Base-by-base conservation (phyloP, 1,140 invertebrate species). In the Calephelis nemesis region DNA sequence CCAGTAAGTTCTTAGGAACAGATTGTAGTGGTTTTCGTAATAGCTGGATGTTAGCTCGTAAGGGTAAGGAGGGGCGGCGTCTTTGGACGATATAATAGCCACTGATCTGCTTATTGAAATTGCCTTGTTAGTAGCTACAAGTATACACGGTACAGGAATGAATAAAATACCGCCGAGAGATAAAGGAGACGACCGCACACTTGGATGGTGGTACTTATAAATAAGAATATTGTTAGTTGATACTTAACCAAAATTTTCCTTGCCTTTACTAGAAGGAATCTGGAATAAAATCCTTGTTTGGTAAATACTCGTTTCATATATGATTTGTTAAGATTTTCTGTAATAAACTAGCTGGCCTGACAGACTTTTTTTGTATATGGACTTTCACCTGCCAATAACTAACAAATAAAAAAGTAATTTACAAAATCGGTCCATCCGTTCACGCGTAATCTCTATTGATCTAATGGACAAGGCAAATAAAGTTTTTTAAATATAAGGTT, bases 81-180 rank as follows among this genome's bases (percentile, higher is more conserved):
- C 30, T 60, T 60, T 60, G 54, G 39, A 39, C 39, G 54, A 39
- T 60, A 60, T 60, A 60, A 60, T 60, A 60, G 54, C 54, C 54
- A 11, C 12, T 60, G 30, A 60, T 60, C 39, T 60, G 54, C 54
- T 60, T 60, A 40, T 60, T 60, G 39, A 60, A 60, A 60, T 60
- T 60, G 54, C 30, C 54, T 60, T 40, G 54, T 60, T 60, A 60
- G 54, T 40, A 39, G 54, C 54, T 60, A 60, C 54, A 60, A 7
- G 52, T 54, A 12, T 54, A 12, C 19, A 11, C 39, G 11, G 54
- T n/a, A 60, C 54, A 12, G 54, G 54, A 39, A 60, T 60, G 30
- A 60, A 40, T 45, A 45, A 45, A 45, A 45, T 45, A 45, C 42
- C 42, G 8, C 42, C 42, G 39, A 2, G 30, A 4, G 54, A 39